Evolutionary conservation across 2,888 invertebrate genomes (phyloP), one percentile per base, ranked within the genome.

Genomic region (Norana najaformis): DNA sequence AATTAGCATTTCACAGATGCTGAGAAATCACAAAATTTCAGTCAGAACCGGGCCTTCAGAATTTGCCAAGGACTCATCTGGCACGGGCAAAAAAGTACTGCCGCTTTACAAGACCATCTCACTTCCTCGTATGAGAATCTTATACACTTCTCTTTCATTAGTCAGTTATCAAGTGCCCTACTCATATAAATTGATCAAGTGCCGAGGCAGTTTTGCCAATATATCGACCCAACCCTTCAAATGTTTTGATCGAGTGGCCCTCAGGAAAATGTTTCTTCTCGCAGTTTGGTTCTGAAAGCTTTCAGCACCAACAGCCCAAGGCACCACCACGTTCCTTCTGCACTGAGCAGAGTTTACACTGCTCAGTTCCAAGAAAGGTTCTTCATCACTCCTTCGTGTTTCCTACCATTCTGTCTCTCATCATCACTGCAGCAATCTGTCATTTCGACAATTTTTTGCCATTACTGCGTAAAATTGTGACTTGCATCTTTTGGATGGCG

Each of bases 91-190:
- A 69, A n/a, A 11, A 8, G 8, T 30, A n/a, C 8, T 69, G 69
- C 69, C n/a, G 30, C 69, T n/a, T 30, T 69, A 1, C 69, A n/a
- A n/a, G 69, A n/a, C 69, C 69, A 69, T 30, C 69, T 8, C n/a
- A 8, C 69, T n/a, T 69, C 69, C 69, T 30, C n/a, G 30, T 8
- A 69, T 13, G 69, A 69, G 30, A 69, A 69, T n/a, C 8, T 69
- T 69, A 69, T 69, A 69, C 69, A 69, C 69, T 69, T 69, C 30
- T 69, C 69, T 69, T 69, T 69, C 69, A 69, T 69, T 69, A 69
- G 69, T n/a, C 69, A n/a, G 53, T 69, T n/a, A 69, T 69, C n/a
- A n/a, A 8, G 1, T n/a, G 16, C 69, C 30, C 69, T 5, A n/a
- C 69, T 69, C 69, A 3, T n/a, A 30, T 69, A 69, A 69, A 69